Base-by-base conservation (phyloP, 2,113 vertebrate species). In the Zosterops lateralis region DNA sequence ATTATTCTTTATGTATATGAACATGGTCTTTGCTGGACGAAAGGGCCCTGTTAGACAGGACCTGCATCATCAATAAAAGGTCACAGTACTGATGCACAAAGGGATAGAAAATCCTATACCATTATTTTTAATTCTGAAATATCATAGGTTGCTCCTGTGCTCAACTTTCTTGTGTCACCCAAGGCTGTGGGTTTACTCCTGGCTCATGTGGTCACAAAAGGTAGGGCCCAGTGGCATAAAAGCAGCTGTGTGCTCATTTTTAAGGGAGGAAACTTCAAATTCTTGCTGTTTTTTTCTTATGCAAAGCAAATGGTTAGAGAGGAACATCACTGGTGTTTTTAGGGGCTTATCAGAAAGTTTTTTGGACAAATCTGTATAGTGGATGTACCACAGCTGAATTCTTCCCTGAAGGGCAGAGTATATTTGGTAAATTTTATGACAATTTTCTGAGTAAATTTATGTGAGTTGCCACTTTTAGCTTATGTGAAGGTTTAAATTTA, bases 1-100 rank as follows among this genome's bases (percentile, higher is more conserved):
- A 61, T 95, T 86, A 91, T 93, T 92, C 90, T 91, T 86, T 84
- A 87, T 67, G 38, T n/a, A 12, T 47, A 75, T 25, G 58, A 70
- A 42, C 21, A 3, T 61, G 5, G 4, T 72, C 38, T 86, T 50
- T 67, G 42, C 74, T 89, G 89, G 90, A 86, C 79, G 38, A 58
- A 92, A 83, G 31, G 36, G 28, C 62, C 58, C 73, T 20, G 24
- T 73, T 51, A 75, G 64, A 74, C 20, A 56, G 56, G 65, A 78
- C 36, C 78, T 45, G 61, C 47, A 32, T 29, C 31, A 28, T 47
- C 79, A 47, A 12, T 5, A 12, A 79, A 83, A 94, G 82, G 87
- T 89, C 60, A 45, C 10, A 20, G 45, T 34, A 15, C 18, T 47
- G 77, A 57, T 77, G 85, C 66, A 65, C 51, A 85, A 65, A 87